Conservation (phyloP, 2,888 invertebrate species). For the Drosophila diplacantha region DNA sequence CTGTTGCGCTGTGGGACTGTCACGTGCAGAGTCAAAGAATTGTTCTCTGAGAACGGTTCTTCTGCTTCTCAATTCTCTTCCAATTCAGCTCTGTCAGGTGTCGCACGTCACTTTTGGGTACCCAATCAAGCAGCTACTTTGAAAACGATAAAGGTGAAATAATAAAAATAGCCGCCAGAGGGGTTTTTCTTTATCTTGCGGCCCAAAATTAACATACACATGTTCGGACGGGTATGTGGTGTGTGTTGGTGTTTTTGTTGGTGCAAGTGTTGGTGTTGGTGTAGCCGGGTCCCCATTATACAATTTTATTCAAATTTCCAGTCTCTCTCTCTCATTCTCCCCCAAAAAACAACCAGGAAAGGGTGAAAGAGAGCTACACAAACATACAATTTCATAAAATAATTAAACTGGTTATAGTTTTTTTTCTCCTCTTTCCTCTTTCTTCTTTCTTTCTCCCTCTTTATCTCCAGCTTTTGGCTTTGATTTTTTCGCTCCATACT, state of each 20-base stretch:
- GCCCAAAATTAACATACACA: conserved; percentile 37
- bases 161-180: conserved; percentile 47
- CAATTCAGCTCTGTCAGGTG: conserved; percentile 9
- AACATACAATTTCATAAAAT: conserved; percentile 66
- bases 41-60: conserved; percentile 53
- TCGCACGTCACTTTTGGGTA: conserved; percentile 43
- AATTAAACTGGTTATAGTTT: conserved; percentile 71
- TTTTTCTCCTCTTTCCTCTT: conserved; percentile 39
- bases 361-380: conserved; percentile 31
- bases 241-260: conserved; percentile 2
- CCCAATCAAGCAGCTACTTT: conserved; percentile 43
- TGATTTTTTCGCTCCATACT: conserved; percentile 8
- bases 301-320: conserved; percentile 67
- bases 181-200: conserved; percentile 44
- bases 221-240: conserved; percentile 10
- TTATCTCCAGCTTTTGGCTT: conserved; percentile 34
- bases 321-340: conserved; percentile 11
- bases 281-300: conserved; percentile 51
- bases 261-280: conserved; percentile 2
- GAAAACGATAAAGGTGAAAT: conserved; percentile 29
- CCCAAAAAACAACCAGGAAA: conserved; percentile 38
- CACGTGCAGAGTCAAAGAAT: conserved; percentile 37
- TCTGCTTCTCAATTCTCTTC: conserved; percentile 6
- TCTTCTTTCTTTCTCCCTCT: conserved; percentile 24
- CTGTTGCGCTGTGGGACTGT: conserved; percentile 46